Percentiles rank a stretch among this genome's conserved stretches.
phyloP scores from a whole-genome alignment of 1,140 invertebrate species.

The Trinorchestia longiramus region DNA sequence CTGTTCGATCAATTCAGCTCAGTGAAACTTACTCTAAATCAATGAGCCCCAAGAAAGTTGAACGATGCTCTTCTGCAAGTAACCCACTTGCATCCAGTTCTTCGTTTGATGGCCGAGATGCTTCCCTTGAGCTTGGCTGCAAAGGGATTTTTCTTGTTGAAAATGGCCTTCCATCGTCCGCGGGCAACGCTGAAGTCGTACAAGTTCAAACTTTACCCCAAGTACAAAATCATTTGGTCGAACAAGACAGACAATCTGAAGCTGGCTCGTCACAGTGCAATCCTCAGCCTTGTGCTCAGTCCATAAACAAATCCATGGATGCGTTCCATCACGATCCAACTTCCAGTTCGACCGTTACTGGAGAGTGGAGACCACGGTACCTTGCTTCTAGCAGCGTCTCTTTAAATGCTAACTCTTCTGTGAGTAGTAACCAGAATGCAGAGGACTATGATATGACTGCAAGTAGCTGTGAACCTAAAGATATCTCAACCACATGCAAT shows the following conservation, averaged over 20 bases:
- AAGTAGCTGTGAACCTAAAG: background rate
- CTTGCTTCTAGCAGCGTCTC: background rate
- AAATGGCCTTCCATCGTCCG: background rate
- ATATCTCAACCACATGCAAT: background rate
- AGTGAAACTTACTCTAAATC: background rate
- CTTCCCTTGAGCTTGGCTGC: background rate
- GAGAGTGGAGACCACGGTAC: background rate
- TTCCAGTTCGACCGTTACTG: background rate
- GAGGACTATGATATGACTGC: background rate
- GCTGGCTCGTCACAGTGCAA: background rate
- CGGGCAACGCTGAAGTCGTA: background rate
- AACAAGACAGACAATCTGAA: background rate
- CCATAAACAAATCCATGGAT: background rate
- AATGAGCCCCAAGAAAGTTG: background rate
- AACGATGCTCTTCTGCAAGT: background rate
- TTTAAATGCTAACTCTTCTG: background rate
- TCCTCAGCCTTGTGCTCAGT: background rate
- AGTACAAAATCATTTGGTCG: background rate
- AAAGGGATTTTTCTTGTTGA: background rate
- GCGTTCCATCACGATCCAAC: background rate
- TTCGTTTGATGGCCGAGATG: background rate
- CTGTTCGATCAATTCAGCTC: background rate
- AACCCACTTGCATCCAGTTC: background rate
- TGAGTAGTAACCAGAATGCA: background rate
- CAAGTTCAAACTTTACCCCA: background rate